Percentiles rank a stretch among this genome's conserved stretches.
Conservation (phyloP, 2,888 invertebrate genomes). For the Philereme transversata region DNA sequence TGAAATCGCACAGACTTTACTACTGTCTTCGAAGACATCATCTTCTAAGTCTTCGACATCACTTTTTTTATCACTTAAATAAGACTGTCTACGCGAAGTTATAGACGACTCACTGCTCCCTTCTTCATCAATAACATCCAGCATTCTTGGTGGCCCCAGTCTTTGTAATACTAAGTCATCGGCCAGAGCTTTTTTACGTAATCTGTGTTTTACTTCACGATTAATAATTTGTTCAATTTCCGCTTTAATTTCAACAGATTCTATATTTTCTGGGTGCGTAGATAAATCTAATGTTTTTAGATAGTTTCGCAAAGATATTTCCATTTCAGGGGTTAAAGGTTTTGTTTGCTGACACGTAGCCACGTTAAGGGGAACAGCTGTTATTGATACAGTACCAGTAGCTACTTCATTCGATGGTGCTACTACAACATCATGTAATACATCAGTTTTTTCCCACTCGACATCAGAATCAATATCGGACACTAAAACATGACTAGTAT, state of each 20-base stretch:
- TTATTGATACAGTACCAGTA: slow-evolving; percentile 66
- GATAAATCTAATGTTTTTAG: slow-evolving; percentile 83
- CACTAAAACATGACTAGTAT: slow-evolving; percentile 81
- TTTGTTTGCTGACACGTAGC: slow-evolving; percentile 69
- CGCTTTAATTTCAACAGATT: slow-evolving; percentile 68
- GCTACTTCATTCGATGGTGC: slow-evolving; percentile 53
- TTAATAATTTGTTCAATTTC: slow-evolving; percentile 76
- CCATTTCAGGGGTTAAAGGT: slow-evolving; percentile 83
- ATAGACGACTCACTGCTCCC: slow-evolving; percentile 86
- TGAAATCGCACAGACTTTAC: slow-evolving; percentile 48
- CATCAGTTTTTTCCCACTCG: slow-evolving; percentile 83
- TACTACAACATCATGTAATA: slow-evolving; percentile 54
- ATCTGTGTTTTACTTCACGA: slow-evolving; percentile 70
- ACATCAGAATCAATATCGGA: slow-evolving; percentile 86
- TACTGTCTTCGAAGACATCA: slow-evolving; percentile 73
- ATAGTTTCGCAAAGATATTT: slow-evolving; percentile 81
- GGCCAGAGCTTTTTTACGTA: slow-evolving; percentile 68
- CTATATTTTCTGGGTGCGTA: slow-evolving; percentile 70
- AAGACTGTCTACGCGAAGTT: slow-evolving; percentile 81
- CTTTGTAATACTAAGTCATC: slow-evolving; percentile 68
- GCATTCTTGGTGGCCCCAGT: slow-evolving; percentile 86
- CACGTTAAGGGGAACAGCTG: slow-evolving; percentile 70
- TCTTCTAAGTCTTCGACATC: slow-evolving; percentile 78
- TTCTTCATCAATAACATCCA: slow-evolving; percentile 92
- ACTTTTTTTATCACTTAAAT: slow-evolving; percentile 77